Evolutionary conservation across 2,888 invertebrate species (phyloP).

Genomic region (Orthosia gracilis): DNA sequence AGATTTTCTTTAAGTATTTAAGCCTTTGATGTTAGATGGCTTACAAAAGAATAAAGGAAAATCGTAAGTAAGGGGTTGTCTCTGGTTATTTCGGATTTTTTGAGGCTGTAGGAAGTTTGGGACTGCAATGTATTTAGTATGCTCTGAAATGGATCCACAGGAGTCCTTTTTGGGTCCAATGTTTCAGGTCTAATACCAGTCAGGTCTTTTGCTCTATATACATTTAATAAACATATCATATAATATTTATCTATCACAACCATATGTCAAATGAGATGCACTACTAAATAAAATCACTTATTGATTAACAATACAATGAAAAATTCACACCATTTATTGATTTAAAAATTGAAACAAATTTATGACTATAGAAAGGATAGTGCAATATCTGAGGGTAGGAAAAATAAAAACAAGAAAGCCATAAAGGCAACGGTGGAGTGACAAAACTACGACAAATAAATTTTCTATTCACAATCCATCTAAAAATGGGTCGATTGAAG

Average conservation of each 20-base stretch:
- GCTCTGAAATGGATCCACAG: background rate
- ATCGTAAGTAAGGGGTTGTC: background rate
- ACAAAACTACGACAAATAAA: constrained; percentile 31
- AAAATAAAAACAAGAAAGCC: background rate
- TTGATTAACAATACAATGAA: background rate
- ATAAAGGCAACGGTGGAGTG: no score
- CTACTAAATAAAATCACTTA: background rate
- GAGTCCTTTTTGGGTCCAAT: background rate
- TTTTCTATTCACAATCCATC: constrained; percentile 52
- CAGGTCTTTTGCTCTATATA: background rate
- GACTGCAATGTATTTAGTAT: background rate
- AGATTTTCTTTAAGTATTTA: background rate
- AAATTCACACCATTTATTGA: background rate
- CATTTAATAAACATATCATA: background rate
- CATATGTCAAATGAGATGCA: no score
- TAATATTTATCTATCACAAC: background rate
- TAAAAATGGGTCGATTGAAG: constrained; percentile 65
- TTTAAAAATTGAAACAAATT: background rate
- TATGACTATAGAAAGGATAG: background rate
- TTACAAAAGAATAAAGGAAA: background rate
- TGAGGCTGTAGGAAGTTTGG: background rate
- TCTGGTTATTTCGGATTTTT: background rate
- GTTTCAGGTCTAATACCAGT: no score
- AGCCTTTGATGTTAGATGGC: background rate
- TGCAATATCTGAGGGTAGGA: background rate